Evolutionary conservation across 2,113 vertebrate species (phyloP), one percentile per base, ranked within the genome.

Genomic region (Megalops atlanticus): DNA sequence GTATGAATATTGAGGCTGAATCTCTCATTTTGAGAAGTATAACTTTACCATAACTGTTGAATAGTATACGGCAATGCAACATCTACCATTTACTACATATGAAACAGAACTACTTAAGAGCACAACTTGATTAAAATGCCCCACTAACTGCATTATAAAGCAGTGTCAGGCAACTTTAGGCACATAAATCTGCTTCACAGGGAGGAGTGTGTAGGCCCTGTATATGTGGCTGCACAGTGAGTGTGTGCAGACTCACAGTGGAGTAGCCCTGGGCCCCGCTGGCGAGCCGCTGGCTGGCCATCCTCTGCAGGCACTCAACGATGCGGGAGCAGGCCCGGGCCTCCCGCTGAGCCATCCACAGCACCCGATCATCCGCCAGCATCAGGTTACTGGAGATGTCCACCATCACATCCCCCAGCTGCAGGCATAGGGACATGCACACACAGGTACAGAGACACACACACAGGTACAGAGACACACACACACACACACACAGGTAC

Each of bases 331-430:
- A 98, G 82, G 97, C 97, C 81, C 87, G 93, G 0, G 96, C 94
- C 83, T 99, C 98, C 15, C 92, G 94, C 91, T 99, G 97, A 0
- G 97, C 97, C 94, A 95, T 94, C 96, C 94, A 95, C 77, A 99
- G 91, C 73, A 98, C 96, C 2, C 94, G 91, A 84, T 99, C 97
- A 3, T 99, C 97, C 0, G 97, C 96, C 86, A 97, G 89, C 97
- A 99, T 98, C 86, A 99, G 91, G 85, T 98, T 98, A 86, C 97
- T 99, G 15, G 97, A 96, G 85, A 99, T 97, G 89, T 96, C 97
- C 16, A 99, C 93, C 95, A 99, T 98, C 85, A 98, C 96, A 0
- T 98, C 96, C 0, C 97, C 97, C 0, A 99, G 93, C 98, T 99
- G 86, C 54, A 33, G 52, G 36, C 76, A 74, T 71, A 81, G 72